These are phyloP conservation scores for Muntiacus muntjak DNA, from an alignment of 2,113 vertebrate species.

Conservation along the genomic window DNA sequence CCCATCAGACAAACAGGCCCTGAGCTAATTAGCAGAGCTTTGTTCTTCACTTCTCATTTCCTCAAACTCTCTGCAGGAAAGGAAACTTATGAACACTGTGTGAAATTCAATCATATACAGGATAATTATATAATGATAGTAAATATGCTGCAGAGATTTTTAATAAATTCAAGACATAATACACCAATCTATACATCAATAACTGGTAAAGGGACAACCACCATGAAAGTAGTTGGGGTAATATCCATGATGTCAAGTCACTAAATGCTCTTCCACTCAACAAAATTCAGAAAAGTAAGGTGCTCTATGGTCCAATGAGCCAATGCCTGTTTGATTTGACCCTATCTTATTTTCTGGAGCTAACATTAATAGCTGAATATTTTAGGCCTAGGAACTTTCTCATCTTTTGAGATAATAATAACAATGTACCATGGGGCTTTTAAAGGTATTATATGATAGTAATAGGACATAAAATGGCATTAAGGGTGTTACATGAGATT, in stretches of 20 bases:
- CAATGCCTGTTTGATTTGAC: neutral
- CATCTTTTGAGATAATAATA: neutral
- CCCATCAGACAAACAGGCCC: slow-evolving; percentile 70
- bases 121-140: slow-evolving; percentile 53
- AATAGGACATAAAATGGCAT: neutral
- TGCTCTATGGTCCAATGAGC: neutral
- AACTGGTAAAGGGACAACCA: neutral
- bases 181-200: neutral
- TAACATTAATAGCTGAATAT: neutral
- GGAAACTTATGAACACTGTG: slow-evolving; percentile 50
- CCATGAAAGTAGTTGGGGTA: neutral
- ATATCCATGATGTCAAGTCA: neutral
- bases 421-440: neutral
- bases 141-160: slow-evolving; percentile 48
- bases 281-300: neutral
- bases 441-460: neutral
- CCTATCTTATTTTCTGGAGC: neutral
- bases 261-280: neutral
- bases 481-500: neutral
- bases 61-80: slow-evolving; percentile 72
- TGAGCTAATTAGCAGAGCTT: slow-evolving; percentile 76
- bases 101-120: slow-evolving; percentile 55
- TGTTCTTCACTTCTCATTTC: slow-evolving; percentile 65
- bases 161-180: neutral
- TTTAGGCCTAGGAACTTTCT: neutral